Conservation (phyloP, 1,140 invertebrate species). For the Caerostris darwini region DNA sequence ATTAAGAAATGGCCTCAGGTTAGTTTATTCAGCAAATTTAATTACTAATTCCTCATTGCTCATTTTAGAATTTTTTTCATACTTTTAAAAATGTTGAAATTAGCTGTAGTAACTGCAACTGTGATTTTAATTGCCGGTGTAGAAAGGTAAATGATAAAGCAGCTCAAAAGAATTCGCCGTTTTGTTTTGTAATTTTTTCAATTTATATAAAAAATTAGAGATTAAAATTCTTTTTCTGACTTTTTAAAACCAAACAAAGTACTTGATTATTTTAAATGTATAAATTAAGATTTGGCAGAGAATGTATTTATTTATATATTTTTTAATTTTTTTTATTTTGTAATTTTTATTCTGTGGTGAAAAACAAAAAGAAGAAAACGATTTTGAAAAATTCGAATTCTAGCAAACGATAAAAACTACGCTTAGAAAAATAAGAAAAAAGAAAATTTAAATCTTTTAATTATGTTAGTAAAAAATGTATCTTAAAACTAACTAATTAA, state of each 20-base stretch:
- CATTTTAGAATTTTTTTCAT: neutral
- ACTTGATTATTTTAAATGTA: slow-evolving; percentile 1
- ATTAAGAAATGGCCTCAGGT: slow-evolving; percentile 30
- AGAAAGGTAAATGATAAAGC: neutral
- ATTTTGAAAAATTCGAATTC: no score
- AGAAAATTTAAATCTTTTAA: no score
- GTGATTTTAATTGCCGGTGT: neutral
- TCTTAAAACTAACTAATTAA: no score
- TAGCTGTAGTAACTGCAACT: neutral
- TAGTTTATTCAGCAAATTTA: slow-evolving; percentile 50
- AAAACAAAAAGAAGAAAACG: no score
- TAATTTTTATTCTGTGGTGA: no score
- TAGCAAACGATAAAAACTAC: no score
- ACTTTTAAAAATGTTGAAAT: slow-evolving; percentile 1
- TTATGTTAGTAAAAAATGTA: no score
- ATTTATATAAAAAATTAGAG: neutral
- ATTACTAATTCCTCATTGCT: slow-evolving; percentile 36
- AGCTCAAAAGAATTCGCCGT: neutral
- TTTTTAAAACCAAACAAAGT: neutral
- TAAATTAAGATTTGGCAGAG: neutral
- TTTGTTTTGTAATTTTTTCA: neutral
- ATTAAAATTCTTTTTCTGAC: neutral
- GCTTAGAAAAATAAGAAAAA: no score
- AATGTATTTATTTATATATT: no score
- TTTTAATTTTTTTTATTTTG: no score